Evolutionary conservation across 1,140 invertebrate species (phyloP), one percentile per base, ranked within the genome.

Genomic region (Nebria ingens): DNA sequence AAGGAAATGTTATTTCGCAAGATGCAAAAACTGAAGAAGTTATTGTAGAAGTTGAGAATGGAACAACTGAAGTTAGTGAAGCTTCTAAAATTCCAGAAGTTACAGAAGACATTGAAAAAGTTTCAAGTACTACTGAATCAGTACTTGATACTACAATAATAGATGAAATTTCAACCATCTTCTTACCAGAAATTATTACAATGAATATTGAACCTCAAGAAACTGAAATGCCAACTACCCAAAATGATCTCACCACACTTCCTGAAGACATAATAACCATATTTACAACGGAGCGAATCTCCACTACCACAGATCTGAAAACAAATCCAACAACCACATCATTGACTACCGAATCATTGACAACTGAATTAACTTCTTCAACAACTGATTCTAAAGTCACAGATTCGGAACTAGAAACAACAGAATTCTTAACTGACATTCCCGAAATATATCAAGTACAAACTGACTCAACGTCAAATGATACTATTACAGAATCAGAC

Each of bases 381-480:
- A n/a, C 42, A 19, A 49, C 42, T n/a, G 42, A 49, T n/a, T n/a
- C 17, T n/a, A 19, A 49, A n/a, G 19, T n/a, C 9, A 15, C 4
- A 4, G 42, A 49, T n/a, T 49, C 42, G 17, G 42, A 6, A 12
- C 4, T 6, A 49, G 3, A 4, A 6, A 49, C 19, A 56, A 42
- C 50, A 11, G 53, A 58, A 42, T 50, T 54, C 51, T 53, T 54
- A 54, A 53, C 52, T 23, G 60, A 62, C 15, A 15, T 54, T 2
- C 4, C 29, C 13, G 51, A 53, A 1, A 19, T 15, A 4, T 19
- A n/a, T 17, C 21, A 50, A 2, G 21, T 55, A 50, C 56, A 49
- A 19, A 56, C 52, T 15, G 54, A 57, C 45, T 56, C 19, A 49
- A 1, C 58, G n/a, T 22, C 29, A 19, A 34, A 0, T 56, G 34